Evolutionary conservation across 2,888 invertebrate genomes (phyloP).

Genomic region (Dasypolia templi): DNA sequence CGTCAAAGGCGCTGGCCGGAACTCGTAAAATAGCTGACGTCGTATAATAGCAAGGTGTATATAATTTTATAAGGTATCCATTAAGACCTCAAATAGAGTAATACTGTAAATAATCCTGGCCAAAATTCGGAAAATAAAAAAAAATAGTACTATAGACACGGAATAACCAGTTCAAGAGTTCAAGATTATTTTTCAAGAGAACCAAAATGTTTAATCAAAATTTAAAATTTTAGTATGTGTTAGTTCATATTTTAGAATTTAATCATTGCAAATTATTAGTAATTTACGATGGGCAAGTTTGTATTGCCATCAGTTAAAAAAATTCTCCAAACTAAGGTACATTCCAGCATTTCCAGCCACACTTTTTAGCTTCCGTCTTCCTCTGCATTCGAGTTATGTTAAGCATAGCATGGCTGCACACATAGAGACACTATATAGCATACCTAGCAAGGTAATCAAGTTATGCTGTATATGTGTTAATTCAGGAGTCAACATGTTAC

Average conservation of each 20-base stretch:
- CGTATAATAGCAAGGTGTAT: not conserved
- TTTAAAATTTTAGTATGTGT: conserved; percentile 45
- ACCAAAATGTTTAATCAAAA: conserved; percentile 30
- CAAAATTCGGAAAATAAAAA: not conserved
- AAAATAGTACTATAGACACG: not conserved
- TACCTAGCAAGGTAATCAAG: not conserved
- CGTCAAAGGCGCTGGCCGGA: not conserved
- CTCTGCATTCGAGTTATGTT: not conserved
- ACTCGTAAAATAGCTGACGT: not conserved
- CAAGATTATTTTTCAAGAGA: conserved; percentile 8
- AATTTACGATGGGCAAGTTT: conserved; percentile 77
- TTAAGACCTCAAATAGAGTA: conserved; percentile 1
- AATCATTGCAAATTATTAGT: conserved; percentile 57
- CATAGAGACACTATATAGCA: not conserved
- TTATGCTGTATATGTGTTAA: not conserved
- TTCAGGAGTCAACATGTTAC: not conserved
- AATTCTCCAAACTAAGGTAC: conserved; percentile 82
- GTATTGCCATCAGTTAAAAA: conserved; percentile 79
- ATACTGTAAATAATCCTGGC: conserved; percentile 10
- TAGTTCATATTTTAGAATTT: conserved; percentile 20
- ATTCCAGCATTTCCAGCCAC: not conserved
- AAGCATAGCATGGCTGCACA: not conserved
- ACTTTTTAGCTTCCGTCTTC: not conserved
- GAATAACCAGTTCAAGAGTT: not conserved
- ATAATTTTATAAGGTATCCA: not conserved